phyloP scores from a whole-genome alignment of 2,888 invertebrate species.

The Napeogenes inachia region DNA sequence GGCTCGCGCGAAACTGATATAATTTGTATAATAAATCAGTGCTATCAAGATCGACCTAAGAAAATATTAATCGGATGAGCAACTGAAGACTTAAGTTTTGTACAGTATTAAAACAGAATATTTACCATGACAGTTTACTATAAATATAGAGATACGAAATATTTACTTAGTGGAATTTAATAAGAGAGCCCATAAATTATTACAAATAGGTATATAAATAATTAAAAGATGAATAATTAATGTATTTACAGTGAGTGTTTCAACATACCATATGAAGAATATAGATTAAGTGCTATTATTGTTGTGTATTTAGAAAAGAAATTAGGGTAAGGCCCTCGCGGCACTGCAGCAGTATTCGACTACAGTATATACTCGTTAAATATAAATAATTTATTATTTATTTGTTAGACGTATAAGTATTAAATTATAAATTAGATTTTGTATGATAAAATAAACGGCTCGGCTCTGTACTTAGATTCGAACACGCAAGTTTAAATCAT shows the following conservation, averaged over 20 bases:
- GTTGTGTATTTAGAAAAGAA: constrained; percentile 16
- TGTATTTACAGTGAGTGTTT: constrained; percentile 25
- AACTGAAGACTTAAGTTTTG: constrained; percentile 42
- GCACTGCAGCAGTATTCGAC: constrained; percentile 33
- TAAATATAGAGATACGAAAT: constrained; percentile 40
- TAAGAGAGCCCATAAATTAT: constrained; percentile 15
- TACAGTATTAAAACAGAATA: constrained; percentile 48
- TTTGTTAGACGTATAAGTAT: constrained; percentile 5
- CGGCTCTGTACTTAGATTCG: constrained; percentile 20
- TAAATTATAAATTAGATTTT: constrained; percentile 15
- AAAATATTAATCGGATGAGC: too few relatives aligned
- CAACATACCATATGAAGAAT: constrained; percentile 12
- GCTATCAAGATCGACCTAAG: too few relatives aligned
- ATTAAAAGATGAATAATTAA: constrained; percentile 16
- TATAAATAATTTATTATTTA: constrained; percentile 17
- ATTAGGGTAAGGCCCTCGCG: constrained; percentile 16
- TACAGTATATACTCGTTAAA: constrained; percentile 26
- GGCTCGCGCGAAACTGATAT: constrained; percentile 28
- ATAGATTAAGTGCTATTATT: constrained; percentile 11
- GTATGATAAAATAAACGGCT: constrained; percentile 15
- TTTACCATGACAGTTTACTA: constrained; percentile 30
- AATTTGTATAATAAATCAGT: background rate
- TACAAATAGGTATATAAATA: constrained; percentile 15
- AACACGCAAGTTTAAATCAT: too few relatives aligned
- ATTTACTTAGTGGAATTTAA: constrained; percentile 37